Evolutionary conservation across 2,888 invertebrate genomes (phyloP).

Genomic region (Xylocampa areola): DNA sequence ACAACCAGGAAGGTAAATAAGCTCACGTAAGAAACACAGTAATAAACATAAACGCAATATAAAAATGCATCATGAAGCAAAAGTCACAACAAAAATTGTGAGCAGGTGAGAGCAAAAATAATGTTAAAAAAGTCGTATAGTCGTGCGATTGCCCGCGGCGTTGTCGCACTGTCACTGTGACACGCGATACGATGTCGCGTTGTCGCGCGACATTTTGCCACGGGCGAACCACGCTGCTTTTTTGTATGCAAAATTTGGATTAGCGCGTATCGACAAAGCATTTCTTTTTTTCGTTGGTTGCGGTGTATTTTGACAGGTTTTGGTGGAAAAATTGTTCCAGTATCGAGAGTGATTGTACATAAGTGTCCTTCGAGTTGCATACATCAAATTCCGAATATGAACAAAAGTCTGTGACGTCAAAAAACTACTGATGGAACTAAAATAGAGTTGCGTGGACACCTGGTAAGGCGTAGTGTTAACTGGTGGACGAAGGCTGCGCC

Average conservation of each 20-base stretch:
- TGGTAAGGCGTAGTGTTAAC: no score
- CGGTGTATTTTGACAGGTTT: constrained; percentile 34
- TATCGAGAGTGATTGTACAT: constrained; percentile 3
- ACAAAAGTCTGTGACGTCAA: no score
- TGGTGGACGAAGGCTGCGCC: no score
- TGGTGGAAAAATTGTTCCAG: constrained; percentile 23
- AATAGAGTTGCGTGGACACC: no score
- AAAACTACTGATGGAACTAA: no score
- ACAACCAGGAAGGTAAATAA: no score
- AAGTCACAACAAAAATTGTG: constrained; percentile 16
- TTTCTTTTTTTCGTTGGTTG: constrained; percentile 18
- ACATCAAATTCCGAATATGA: no score
- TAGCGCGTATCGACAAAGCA: constrained; percentile 49
- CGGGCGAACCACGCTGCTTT: constrained; percentile 33
- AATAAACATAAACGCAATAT: not conserved
- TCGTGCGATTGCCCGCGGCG: constrained; percentile 45
- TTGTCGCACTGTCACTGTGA: constrained; percentile 39
- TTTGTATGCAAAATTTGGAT: constrained; percentile 52
- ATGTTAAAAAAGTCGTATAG: constrained; percentile 42
- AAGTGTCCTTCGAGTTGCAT: no score
- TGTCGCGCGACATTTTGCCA: constrained; percentile 33
- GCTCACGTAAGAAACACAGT: not conserved
- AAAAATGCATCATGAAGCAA: constrained; percentile 13
- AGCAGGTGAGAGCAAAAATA: constrained; percentile 50
- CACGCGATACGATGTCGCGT: constrained; percentile 53